phyloP scores from a whole-genome alignment of 2,113 vertebrate species.

The Anhinga anhinga region DNA sequence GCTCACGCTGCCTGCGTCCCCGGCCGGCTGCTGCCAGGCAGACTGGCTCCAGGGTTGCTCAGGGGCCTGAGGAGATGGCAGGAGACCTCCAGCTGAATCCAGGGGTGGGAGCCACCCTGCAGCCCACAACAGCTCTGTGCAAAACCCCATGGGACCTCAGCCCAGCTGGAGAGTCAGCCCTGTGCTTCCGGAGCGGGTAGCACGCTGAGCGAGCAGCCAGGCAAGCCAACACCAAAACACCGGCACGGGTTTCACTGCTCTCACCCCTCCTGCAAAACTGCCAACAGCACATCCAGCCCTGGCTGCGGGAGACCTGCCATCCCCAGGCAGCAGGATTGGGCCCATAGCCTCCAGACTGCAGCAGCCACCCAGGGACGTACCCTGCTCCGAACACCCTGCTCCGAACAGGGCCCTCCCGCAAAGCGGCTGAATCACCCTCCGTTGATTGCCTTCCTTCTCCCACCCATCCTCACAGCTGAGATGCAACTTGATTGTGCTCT shows the following conservation, averaged over 20 bases:
- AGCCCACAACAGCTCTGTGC: background rate
- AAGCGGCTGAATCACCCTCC: fast-evolving
- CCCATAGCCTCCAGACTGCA: background rate
- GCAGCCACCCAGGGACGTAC: background rate
- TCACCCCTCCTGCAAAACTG: background rate
- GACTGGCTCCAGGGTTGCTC: background rate
- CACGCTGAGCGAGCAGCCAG: fast-evolving
- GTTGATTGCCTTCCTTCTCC: background rate
- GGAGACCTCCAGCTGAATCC: background rate
- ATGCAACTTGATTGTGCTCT: background rate
- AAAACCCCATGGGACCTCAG: fast-evolving
- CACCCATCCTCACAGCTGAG: background rate
- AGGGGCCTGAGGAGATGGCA: background rate
- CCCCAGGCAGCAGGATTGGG: background rate
- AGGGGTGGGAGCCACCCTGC: background rate
- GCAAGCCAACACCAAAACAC: background rate
- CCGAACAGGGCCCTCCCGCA: background rate
- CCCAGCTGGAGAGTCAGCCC: background rate
- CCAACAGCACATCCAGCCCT: background rate
- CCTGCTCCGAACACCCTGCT: background rate
- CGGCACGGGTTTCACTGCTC: fast-evolving
- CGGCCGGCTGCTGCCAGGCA: fast-evolving
- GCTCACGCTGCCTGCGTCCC: too few species aligned
- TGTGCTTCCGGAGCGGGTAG: fast-evolving
- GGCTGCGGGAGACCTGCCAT: fast-evolving